Percentiles rank a stretch among this genome's conserved stretches.
Conservation (phyloP, 37 sponge, comb jelly and placozoan genomes). For the Chondrosia reniformis region DNA sequence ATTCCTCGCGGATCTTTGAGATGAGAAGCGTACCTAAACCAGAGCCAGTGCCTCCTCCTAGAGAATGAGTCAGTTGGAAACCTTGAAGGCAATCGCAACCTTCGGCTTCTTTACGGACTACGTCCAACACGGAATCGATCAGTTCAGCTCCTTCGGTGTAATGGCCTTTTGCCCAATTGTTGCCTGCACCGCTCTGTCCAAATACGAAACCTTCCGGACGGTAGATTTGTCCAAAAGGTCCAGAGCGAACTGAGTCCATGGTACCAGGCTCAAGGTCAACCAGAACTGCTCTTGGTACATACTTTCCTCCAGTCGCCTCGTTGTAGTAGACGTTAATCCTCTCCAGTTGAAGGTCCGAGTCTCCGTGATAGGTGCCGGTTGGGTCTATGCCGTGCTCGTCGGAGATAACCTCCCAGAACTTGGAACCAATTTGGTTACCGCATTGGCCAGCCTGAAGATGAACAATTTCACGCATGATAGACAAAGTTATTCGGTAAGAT, state of each 20-base stretch:
- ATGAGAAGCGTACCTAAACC: conserved; percentile 99
- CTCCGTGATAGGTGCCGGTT: conserved; percentile 99
- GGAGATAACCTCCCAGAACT: conserved; percentile 85
- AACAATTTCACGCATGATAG: conserved; percentile 96
- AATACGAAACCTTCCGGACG: conserved; percentile 99
- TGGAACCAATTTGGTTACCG: conserved; percentile 99
- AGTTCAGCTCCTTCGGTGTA: conserved; percentile 89
- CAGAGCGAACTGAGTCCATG: conserved; percentile 98
- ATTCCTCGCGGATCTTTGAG: conserved; percentile 99
- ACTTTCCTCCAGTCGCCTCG: conserved; percentile 83
- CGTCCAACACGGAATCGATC: conserved; percentile 99
- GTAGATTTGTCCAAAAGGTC: conserved; percentile 99
- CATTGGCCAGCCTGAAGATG: conserved; percentile 99
- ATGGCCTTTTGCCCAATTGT: conserved; percentile 99
- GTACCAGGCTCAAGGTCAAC: conserved; percentile 93
- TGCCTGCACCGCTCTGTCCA: conserved; percentile 96
- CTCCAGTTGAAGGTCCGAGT: conserved; percentile 99
- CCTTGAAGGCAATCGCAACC: conserved; percentile 99
- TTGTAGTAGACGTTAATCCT: conserved; percentile 99
- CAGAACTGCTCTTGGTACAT: conserved; percentile 78
- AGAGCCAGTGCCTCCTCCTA: conserved; percentile 96
- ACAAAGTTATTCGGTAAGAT: too few species aligned
- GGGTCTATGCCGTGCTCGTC: conserved; percentile 99
- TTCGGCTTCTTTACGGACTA: conserved; percentile 98
- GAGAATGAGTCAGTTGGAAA: conserved; percentile 99